Base-by-base conservation (phyloP, 2,113 vertebrate species). In the Aegotheles bennettii region DNA sequence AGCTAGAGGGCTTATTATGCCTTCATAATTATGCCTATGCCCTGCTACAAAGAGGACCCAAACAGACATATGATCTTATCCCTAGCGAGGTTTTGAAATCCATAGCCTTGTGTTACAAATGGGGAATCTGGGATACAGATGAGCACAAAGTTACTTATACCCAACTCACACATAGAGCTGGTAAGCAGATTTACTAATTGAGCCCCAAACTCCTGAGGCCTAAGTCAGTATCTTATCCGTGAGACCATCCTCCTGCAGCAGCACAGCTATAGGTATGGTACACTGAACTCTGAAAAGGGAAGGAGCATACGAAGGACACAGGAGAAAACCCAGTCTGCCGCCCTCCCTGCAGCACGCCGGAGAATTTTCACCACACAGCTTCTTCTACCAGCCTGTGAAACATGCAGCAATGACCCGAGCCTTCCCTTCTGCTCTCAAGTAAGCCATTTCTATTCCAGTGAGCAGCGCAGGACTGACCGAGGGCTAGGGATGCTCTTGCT, bases 391-490 rank as follows among this genome's bases (percentile, higher is more conserved):
- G 53, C 56, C 76, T 81, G 70, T 11, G 1, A 33, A 89, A 59
- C 73, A 63, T 10, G 73, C 71, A 95, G 83, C 92, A 93, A 79
- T 13, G 60, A 93, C 87, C 26, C 2, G 8, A 94, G 60, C 75
- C 84, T 88, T 84, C 64, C 64, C 51, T 54, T 93, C 95, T 74
- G 78, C 29, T 89, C 82, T 80, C 70, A 54, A 93, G 67, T 48
- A 96, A 98, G 91, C 87, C 87, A 82, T 90, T 77, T 92, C 89
- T 93, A 50, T 85, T 83, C 95, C 86, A 90, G 47, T 77, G 36
- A 81, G 42, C 75, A 76, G 36, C 60, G 26, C 60, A 71, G 87
- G 93, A 83, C 71, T 35, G 94, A 56, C 35, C 86, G 95, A 90
- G 91, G 95, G 63, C 90, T 96, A 89, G 48, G 89, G 89, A 93